phyloP scores from a whole-genome alignment of 2,888 invertebrate genomes.

The Crioceris asparagi region DNA sequence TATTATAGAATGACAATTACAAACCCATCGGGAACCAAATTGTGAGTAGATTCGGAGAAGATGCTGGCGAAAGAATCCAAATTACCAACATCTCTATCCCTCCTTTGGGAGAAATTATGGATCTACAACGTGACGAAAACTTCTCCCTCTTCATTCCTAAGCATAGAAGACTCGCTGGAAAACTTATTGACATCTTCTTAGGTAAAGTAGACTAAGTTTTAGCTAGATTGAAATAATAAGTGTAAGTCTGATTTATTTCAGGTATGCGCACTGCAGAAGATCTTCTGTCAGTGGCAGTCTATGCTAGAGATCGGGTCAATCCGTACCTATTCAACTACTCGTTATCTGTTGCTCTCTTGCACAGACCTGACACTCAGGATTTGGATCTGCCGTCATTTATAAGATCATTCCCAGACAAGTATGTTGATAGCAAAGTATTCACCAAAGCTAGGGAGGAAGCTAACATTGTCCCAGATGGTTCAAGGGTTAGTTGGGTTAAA shows the following conservation, averaged over 20 bases:
- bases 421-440: slow-evolving; percentile 64
- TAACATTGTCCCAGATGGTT: slow-evolving; percentile 48
- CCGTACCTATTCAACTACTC: slow-evolving; percentile 73
- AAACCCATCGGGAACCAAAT: slow-evolving; percentile 47
- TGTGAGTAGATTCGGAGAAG: slow-evolving; percentile 47
- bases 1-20: slow-evolving; percentile 43
- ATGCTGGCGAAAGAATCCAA: slow-evolving; percentile 42
- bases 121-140: slow-evolving; percentile 48
- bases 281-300: slow-evolving; percentile 59
- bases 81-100: slow-evolving; percentile 46
- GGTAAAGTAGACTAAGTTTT: no score
- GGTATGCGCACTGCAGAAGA: slow-evolving; percentile 50
- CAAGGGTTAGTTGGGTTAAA: slow-evolving; percentile 53
- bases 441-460: slow-evolving; percentile 58
- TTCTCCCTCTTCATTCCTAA: slow-evolving; percentile 66
- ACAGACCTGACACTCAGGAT: slow-evolving; percentile 60
- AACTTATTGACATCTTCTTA: slow-evolving; percentile 59
- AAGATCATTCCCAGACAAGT: slow-evolving; percentile 74
- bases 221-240: no score
- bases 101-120: slow-evolving; percentile 44
- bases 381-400: slow-evolving; percentile 61
- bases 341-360: slow-evolving; percentile 63
- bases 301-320: slow-evolving; percentile 62
- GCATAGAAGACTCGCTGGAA: slow-evolving; percentile 60
- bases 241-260: no score